These are phyloP conservation scores for Muraenolepis orangiensis DNA, from an alignment of 2,797 vertebrate species.

Conservation along the genomic window DNA sequence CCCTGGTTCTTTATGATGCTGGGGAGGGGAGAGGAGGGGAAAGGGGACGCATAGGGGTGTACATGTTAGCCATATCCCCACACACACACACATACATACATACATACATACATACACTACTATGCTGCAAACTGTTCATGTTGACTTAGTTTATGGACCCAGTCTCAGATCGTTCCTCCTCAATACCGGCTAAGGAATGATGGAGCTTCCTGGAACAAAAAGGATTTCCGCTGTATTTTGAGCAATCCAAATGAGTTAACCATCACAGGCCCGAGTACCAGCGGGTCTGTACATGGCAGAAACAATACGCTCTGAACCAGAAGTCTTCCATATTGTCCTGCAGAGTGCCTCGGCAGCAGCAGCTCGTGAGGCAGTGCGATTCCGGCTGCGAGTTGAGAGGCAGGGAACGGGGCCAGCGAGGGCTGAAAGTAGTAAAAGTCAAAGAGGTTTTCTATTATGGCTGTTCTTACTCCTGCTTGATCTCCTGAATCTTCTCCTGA, in stretches of 20 bases:
- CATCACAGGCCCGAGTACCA: too few species aligned
- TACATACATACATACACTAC: neutral
- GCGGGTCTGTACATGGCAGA: too few species aligned
- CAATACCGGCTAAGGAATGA: too few species aligned
- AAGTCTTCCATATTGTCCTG: neutral
- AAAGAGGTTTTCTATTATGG: conserved; percentile 13
- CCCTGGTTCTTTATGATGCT: conserved; percentile 96
- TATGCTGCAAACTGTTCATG: neutral
- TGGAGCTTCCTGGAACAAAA: neutral
- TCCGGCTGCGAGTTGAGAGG: neutral
- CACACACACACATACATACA: neutral
- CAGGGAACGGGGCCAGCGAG: conserved; percentile 23
- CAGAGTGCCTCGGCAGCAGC: too few species aligned
- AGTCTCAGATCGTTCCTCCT: neutral
- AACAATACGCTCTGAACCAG: too few species aligned
- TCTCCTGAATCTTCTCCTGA: conserved; percentile 78
- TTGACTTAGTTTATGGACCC: neutral
- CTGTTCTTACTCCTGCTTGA: conserved; percentile 83
- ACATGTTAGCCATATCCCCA: conserved; percentile 1
- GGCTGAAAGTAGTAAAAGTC: conserved; percentile 20
- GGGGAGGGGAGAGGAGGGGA: conserved; percentile 19
- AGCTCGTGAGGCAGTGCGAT: neutral
- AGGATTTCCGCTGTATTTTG: neutral
- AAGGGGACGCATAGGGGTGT: neutral
- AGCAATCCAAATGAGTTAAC: too few species aligned